Conservation (phyloP, 2,113 vertebrate species). For the Menidia beryllina region DNA sequence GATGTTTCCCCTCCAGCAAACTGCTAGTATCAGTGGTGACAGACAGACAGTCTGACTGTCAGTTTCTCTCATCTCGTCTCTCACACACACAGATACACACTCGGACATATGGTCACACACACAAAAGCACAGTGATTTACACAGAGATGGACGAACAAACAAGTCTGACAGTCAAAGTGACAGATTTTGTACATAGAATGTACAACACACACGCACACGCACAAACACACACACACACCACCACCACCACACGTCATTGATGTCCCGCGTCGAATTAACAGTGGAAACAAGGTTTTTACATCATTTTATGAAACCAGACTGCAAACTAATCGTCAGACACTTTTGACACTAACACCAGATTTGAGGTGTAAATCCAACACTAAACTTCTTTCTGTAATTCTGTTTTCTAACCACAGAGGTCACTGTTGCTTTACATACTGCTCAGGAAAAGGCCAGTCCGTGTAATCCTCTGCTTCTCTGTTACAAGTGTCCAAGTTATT, state of each 20-base stretch:
- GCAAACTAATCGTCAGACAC: not conserved
- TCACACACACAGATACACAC: slow-evolving; percentile 10
- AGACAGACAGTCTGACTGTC: slow-evolving; percentile 73
- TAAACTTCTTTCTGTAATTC: slow-evolving; percentile 64
- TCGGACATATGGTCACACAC: no score
- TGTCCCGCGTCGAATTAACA: no score
- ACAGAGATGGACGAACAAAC: slow-evolving; percentile 49
- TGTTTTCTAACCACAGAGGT: slow-evolving; percentile 80
- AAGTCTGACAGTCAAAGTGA: slow-evolving; percentile 50
- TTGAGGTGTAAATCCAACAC: not conserved
- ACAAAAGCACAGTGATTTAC: slow-evolving; percentile 41
- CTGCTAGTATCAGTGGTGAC: slow-evolving; percentile 74
- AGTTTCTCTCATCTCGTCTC: slow-evolving; percentile 24
- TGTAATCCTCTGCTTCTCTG: slow-evolving; percentile 8
- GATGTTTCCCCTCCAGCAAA: slow-evolving; percentile 76
- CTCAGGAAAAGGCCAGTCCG: not conserved
- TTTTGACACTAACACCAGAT: not conserved
- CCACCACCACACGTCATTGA: no score
- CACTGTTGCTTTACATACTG: slow-evolving; percentile 84
- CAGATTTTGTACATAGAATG: slow-evolving; percentile 35
- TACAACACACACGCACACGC: slow-evolving; percentile 14
- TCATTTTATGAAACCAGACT: not conserved
- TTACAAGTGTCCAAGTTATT: slow-evolving; percentile 17
- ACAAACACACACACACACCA: not conserved
- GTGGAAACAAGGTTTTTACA: not conserved